Conservation (phyloP, 92 coral and sea anemone species). For the Plumapathes pennacea region DNA sequence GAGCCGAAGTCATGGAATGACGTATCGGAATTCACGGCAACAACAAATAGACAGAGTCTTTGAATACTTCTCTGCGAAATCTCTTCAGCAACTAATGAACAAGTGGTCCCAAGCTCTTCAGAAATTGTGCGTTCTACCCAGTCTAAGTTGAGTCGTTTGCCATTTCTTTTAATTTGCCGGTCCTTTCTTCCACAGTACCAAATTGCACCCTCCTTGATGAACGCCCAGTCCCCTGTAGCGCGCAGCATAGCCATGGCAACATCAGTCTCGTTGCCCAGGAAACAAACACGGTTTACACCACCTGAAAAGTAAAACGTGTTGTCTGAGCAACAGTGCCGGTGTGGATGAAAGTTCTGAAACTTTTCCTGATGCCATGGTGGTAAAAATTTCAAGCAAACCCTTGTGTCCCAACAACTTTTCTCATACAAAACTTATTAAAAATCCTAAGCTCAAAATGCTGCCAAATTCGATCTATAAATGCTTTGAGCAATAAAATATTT, state of each 20-base stretch:
- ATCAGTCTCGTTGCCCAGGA: slow-evolving; percentile 63
- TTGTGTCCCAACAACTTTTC: no score
- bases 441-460: no score
- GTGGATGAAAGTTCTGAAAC: no score
- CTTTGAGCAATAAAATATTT: no score
- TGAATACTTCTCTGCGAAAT: neutral
- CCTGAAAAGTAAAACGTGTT: slow-evolving; percentile 55
- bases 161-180: slow-evolving; percentile 78
- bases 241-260: slow-evolving; percentile 51
- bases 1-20: neutral
- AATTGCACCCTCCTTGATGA: slow-evolving; percentile 45
- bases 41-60: slow-evolving; percentile 56
- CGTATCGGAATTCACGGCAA: slow-evolving; percentile 3
- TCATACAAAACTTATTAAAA: no score
- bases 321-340: no score
- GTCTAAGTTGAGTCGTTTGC: slow-evolving; percentile 65
- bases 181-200: slow-evolving; percentile 84
- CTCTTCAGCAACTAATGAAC: slow-evolving; percentile 38
- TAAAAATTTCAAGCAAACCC: no score
- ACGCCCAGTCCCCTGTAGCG: slow-evolving; percentile 84
- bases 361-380: no score
- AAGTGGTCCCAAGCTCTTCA: slow-evolving; percentile 23
- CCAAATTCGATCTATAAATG: no score
- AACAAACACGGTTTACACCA: slow-evolving; percentile 78
- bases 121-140: slow-evolving; percentile 64